Percentiles rank a stretch among this genome's conserved stretches.
These are phyloP conservation scores for Tillus elongatus DNA, from an alignment of 2,888 invertebrate genomes.

Conservation along the genomic window DNA sequence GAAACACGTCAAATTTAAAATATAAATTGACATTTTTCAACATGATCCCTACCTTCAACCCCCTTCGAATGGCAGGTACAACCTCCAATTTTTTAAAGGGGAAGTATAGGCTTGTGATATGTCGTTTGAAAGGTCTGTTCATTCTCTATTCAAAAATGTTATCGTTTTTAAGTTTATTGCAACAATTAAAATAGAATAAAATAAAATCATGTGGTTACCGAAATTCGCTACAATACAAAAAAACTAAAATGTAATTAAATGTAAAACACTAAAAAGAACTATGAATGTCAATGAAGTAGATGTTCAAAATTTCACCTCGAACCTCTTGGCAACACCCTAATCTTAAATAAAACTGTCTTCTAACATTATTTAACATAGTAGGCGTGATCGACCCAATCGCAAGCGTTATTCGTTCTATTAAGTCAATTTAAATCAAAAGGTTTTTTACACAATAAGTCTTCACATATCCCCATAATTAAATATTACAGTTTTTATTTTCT, in stretches of 20 bases:
- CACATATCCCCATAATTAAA: no score
- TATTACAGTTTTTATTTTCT: no score
- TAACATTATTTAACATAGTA: no score
- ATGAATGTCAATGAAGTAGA: background rate
- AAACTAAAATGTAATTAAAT: background rate
- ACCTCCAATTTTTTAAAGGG: background rate
- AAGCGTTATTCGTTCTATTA: no score
- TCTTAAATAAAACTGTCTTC: no score
- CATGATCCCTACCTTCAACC: background rate
- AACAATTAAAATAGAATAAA: background rate
- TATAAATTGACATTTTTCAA: background rate
- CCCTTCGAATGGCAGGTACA: background rate
- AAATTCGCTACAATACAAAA: background rate
- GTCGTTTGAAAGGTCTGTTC: background rate
- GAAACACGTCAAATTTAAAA: background rate
- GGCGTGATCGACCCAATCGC: no score
- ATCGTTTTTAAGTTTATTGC: background rate
- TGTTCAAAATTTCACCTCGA: constrained; percentile 2
- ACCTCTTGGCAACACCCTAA: constrained; percentile 2
- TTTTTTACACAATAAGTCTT: no score
- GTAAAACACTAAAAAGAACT: no score
- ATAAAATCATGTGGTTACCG: background rate
- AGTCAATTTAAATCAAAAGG: no score
- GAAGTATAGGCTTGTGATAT: constrained; percentile 1
- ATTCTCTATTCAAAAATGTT: background rate